Base-by-base conservation (phyloP, 2,888 invertebrate species). In the Dascillus cervinus region DNA sequence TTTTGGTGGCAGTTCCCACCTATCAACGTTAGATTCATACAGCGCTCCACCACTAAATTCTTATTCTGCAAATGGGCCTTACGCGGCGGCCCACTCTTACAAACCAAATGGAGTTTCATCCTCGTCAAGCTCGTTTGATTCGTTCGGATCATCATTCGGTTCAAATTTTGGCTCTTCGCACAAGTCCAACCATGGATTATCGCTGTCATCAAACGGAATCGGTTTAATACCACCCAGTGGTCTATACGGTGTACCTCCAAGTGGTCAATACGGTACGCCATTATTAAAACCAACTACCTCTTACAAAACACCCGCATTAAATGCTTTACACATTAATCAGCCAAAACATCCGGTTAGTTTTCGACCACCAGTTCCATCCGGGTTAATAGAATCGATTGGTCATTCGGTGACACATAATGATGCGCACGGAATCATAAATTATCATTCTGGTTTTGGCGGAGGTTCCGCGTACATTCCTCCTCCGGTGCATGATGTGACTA, bases 301-400 rank as follows among this genome's bases (percentile, higher is more conserved):
- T 23, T 14, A 23, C 11, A n/a, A 10, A 6, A 3, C 23, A n/a
- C 30, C 55, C 52, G 29, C 56, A 36, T 43, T 53, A 13, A 55
- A 57, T 41, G 44, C 49, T 40, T 55, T 67, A 0, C 68, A 70
- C 2, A 64, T 67, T 2, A 62, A 56, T 26, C 56, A 58, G 1
- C 75, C 77, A 1, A 69, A 68, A 50, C 70, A 70, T 15, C 85
- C 86, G 0, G 72, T 84, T 3, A 73, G 79, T 43, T 84, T 82
- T 58, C 71, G 82, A 24, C 79, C 82, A n/a, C 75, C 81, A 0
- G 79, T 86, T 0, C 83, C 84, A 0, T 69, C 73, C 27, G 82
- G 81, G 0, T 60, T 86, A 3, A 64, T 84, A 2, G 72, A 79
- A 43, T 78, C 73, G 28, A 75, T 79, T 39, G 81, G 73, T 0